Evolutionary conservation across 2,113 vertebrate species (phyloP), one percentile per base, ranked within the genome.

Genomic region (Rhodinocichla rosea): DNA sequence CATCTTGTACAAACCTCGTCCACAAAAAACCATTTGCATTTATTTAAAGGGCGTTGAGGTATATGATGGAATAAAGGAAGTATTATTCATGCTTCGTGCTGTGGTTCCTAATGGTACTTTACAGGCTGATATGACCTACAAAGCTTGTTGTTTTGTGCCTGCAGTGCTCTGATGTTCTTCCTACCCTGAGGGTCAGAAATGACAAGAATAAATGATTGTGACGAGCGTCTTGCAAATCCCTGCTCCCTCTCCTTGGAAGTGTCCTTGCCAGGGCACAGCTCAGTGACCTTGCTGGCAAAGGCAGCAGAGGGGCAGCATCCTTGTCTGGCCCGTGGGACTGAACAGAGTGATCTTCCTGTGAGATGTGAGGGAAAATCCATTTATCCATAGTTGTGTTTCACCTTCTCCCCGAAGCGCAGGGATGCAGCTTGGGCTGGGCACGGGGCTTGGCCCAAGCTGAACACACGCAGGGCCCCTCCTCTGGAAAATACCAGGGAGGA

Each of bases 381-480:
- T 52, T 39, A 26, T 74, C 45, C 6, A 0, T 30, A 7, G 30
- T 70, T 0, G 1, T 35, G 6, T 49, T 78, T n/a, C 40, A 45
- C 22, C 44, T 33, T 71, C 74, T 83, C 21, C 33, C 39, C 2
- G 0, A 26, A 62, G 75, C 1, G 0, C 28, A 28, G 49, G 53
- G 71, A 23, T 47, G 67, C 71, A 19, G 53, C 62, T 57, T 23
- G 55, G 30, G 37, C 76, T 53, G 50, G 24, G 13, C n/a, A 10
- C 18, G 13, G 33, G 9, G 8, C 33, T 30, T 74, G 50, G 26
- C 52, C 44, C 11, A 6, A 67, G 33, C 39, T 67, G 33, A 74
- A 4, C 0, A 0, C 27, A 7, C 0, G 0, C 1, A 13, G 12
- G 23, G 50, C 9, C 20, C 1, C 14, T 28, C 20, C 18, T 6